Conservation (phyloP, 2,888 invertebrate genomes). For the Eilema depressum region DNA sequence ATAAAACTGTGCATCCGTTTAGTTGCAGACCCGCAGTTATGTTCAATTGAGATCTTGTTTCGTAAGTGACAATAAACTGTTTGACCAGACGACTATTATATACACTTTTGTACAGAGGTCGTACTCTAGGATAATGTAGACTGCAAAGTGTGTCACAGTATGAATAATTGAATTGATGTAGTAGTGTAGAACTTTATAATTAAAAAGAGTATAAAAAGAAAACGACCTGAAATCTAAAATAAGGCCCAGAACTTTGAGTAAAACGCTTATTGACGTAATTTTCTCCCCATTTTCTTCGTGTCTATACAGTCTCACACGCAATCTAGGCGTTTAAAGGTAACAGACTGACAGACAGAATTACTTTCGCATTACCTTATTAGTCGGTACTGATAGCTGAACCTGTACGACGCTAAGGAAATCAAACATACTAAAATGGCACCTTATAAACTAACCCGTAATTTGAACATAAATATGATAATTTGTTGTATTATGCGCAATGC, state of each 20-base stretch:
- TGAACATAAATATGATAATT: background rate
- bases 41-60: conserved; percentile 40
- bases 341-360: too few species aligned
- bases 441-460: background rate
- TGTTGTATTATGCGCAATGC: background rate
- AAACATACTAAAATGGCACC: background rate
- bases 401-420: background rate
- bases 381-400: background rate
- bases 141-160: too few species aligned
- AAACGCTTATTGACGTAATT: too few species aligned
- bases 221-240: too few species aligned
- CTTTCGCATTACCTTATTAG: background rate
- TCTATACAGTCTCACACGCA: too few species aligned
- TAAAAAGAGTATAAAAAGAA: background rate
- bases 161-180: too few species aligned
- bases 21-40: conserved; percentile 28
- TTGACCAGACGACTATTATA: conserved; percentile 8
- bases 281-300: too few species aligned
- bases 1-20: conserved; percentile 45
- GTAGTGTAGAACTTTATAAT: background rate
- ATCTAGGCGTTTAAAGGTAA: too few species aligned
- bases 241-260: too few species aligned
- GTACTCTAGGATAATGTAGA: background rate
- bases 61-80: conserved; percentile 27
- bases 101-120: background rate